A percentile compares a stretch with the other conserved stretches of the same genome.
Conservation (phyloP, 2,888 invertebrate species). For the Orgyia antiqua region DNA sequence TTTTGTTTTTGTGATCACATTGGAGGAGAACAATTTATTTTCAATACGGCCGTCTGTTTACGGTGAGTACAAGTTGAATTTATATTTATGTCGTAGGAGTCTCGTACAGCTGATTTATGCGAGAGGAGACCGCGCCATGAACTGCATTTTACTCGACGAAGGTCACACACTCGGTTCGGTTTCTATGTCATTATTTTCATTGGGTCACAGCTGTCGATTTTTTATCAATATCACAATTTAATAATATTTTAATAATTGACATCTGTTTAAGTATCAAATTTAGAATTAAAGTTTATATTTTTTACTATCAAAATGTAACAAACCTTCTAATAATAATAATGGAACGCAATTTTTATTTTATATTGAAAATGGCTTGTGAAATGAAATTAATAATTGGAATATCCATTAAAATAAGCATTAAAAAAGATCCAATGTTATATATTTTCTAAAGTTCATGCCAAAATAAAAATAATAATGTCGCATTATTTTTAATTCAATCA, state of each 20-base stretch:
- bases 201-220: slow-evolving; percentile 25
- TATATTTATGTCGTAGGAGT: slow-evolving; percentile 55
- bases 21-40: slow-evolving; percentile 68
- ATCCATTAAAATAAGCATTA: too few relatives aligned
- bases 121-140: slow-evolving; percentile 52
- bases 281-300: neutral
- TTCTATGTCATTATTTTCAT: slow-evolving; percentile 45
- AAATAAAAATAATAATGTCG: too few relatives aligned
- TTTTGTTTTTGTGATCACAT: slow-evolving; percentile 60
- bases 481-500: too few relatives aligned
- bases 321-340: too few relatives aligned
- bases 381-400: too few relatives aligned
- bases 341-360: too few relatives aligned
- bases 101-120: slow-evolving; percentile 63
- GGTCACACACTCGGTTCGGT: slow-evolving; percentile 51
- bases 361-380: too few relatives aligned
- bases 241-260: neutral
- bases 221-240: slow-evolving; percentile 4
- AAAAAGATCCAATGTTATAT: too few relatives aligned
- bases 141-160: slow-evolving; percentile 59
- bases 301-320: too few relatives aligned
- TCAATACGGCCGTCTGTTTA: slow-evolving; percentile 61
- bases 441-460: too few relatives aligned
- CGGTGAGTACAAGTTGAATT: slow-evolving; percentile 67
- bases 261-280: neutral